phyloP scores from a whole-genome alignment of 2,797 vertebrate genomes.

The Malurus leucopterus region DNA sequence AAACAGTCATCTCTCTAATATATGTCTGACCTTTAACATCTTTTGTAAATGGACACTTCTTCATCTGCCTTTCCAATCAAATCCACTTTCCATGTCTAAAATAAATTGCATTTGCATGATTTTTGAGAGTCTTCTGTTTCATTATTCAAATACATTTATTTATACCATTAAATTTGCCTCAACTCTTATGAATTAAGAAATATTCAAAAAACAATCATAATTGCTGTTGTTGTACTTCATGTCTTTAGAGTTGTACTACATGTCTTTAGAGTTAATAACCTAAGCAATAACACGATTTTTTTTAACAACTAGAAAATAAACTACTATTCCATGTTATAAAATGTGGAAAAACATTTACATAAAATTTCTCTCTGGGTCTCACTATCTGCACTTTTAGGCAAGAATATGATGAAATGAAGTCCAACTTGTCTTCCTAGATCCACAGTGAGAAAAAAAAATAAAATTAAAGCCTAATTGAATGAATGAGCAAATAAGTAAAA shows the following conservation, averaged over 20 bases:
- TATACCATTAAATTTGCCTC: background rate
- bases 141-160: background rate
- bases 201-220: background rate
- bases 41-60: background rate
- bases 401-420: background rate
- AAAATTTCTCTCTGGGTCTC: background rate
- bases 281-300: background rate
- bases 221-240: background rate
- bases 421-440: background rate
- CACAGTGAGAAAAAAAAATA: background rate
- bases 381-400: background rate
- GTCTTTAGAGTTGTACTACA: background rate
- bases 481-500: background rate
- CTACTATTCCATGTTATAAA: background rate
- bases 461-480: background rate
- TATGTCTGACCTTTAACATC: background rate
- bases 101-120: background rate
- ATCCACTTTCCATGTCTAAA: background rate
- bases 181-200: background rate
- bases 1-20: background rate
- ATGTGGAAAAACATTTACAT: background rate
- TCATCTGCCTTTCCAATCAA: background rate
- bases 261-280: background rate
- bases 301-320: background rate
- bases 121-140: background rate